Evolutionary conservation across 2,113 vertebrate genomes (phyloP).

Genomic region (Rhizomys pruinosus): DNA sequence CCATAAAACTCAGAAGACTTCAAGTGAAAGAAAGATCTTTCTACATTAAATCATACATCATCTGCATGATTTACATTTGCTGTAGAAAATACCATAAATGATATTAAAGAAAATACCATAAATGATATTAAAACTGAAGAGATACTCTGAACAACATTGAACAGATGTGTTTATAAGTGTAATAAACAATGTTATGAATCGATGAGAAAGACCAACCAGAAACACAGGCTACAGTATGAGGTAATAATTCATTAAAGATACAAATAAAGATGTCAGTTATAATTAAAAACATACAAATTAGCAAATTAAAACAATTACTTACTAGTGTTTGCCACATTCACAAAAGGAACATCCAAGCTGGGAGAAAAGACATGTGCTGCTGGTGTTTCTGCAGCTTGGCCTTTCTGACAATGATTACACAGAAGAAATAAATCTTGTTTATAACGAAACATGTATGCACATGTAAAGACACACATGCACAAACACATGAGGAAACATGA

Average conservation of each 20-base stretch:
- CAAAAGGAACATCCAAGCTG: neutral
- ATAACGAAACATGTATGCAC: neutral
- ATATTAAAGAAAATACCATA: neutral
- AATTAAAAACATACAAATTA: neutral
- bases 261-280: neutral
- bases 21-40: neutral
- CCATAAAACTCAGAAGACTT: conserved; percentile 7
- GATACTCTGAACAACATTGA: neutral
- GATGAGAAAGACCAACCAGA: neutral
- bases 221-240: neutral
- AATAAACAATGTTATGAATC: neutral
- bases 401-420: neutral
- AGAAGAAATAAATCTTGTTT: neutral
- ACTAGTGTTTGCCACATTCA: neutral
- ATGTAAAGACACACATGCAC: fast-evolving
- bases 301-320: neutral
- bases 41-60: neutral
- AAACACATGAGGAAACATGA: neutral
- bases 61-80: too few relatives aligned
- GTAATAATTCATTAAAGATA: neutral
- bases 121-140: neutral
- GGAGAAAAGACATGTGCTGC: neutral
- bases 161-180: neutral
- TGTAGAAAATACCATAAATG: neutral
- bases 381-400: neutral